Percentiles rank a stretch among this genome's conserved stretches.
These are phyloP conservation scores for Ameiurus melas DNA, from an alignment of 2,113 vertebrate genomes.

Conservation along the genomic window DNA sequence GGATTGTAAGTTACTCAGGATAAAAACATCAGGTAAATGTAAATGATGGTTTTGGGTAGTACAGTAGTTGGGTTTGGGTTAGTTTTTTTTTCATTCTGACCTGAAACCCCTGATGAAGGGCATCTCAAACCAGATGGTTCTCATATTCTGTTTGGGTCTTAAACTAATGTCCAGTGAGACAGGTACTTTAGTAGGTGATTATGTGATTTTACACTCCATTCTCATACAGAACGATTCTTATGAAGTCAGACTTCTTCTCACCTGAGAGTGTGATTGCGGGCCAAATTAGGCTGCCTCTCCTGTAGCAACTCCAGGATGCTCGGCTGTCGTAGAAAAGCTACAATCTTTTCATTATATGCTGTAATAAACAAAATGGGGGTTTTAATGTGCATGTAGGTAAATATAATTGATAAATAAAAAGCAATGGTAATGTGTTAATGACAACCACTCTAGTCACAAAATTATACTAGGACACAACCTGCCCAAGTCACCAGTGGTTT, in stretches of 20 bases:
- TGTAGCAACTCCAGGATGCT: conserved; percentile 98
- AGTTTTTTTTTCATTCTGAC: background rate
- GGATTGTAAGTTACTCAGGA: background rate
- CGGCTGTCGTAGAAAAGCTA: conserved; percentile 94
- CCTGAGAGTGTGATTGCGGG: conserved; percentile 92
- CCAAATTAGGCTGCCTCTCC: conserved; percentile 91
- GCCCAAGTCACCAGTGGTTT: background rate
- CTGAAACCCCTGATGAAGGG: background rate
- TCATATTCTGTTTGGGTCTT: background rate
- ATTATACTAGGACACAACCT: background rate
- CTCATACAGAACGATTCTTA: background rate
- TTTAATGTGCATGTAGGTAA: background rate
- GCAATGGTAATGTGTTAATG: background rate
- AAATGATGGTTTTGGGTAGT: background rate
- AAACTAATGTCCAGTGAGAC: background rate
- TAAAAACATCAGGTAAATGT: background rate
- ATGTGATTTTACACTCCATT: background rate
- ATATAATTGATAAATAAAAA: background rate
- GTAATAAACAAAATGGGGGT: conserved; percentile 48
- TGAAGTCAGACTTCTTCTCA: conserved; percentile 53
- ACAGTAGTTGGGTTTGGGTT: background rate
- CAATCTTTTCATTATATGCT: conserved; percentile 99
- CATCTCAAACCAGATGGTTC: background rate
- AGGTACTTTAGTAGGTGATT: background rate
- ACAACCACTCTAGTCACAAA: background rate